Evolutionary conservation across 2,888 invertebrate species (phyloP).

Genomic region (Scaptodrosophila latifasciaeformis): DNA sequence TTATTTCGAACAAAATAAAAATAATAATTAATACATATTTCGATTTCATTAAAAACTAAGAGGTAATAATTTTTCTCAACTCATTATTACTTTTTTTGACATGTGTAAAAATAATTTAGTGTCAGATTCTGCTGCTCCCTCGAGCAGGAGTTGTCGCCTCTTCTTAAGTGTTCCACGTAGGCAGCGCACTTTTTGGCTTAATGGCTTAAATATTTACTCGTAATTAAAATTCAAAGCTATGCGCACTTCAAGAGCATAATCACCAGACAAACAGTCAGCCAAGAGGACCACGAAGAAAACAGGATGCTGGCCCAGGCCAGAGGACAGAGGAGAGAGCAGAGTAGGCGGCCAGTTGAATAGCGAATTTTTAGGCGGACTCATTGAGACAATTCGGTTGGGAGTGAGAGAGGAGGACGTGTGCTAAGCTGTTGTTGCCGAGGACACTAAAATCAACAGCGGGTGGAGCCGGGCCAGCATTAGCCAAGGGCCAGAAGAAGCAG

Average conservation of each 20-base stretch:
- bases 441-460: constrained; percentile 6
- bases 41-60: too few species aligned
- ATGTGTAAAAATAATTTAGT: too few species aligned
- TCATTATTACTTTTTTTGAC: too few species aligned
- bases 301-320: too few species aligned
- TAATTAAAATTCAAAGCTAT: constrained; percentile 65
- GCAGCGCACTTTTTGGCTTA: constrained; percentile 31
- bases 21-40: too few species aligned
- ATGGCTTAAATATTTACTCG: constrained; percentile 65
- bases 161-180: too few species aligned
- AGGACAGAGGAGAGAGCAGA: too few species aligned
- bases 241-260: constrained; percentile 66
- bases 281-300: not conserved
- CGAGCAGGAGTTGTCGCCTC: too few species aligned
- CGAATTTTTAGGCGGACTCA: constrained; percentile 49
- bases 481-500: not conserved
- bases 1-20: too few species aligned
- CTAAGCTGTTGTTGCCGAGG: not conserved
- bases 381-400: constrained; percentile 51
- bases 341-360: not conserved
- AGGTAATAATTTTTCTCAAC: too few species aligned
- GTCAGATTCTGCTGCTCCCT: too few species aligned
- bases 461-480: constrained; percentile 2
- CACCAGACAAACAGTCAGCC: constrained; percentile 28
- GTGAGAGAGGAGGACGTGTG: constrained; percentile 29